Conservation (phyloP, 2,888 invertebrate genomes). For the Stenodera caucasica region DNA sequence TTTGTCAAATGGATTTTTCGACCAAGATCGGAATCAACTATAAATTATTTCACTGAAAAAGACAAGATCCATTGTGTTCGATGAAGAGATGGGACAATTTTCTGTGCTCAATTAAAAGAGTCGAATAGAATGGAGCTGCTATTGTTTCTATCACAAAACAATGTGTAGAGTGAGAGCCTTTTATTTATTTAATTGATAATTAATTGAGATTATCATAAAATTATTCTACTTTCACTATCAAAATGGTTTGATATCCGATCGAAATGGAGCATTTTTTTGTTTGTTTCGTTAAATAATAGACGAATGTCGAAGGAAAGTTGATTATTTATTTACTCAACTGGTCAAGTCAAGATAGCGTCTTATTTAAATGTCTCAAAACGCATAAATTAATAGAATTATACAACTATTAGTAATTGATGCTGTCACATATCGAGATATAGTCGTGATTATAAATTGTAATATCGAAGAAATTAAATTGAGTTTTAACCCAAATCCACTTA, state of each 20-base stretch:
- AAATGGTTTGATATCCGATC: not conserved
- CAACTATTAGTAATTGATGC: not conserved
- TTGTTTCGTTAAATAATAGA: not conserved
- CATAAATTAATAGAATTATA: constrained; percentile 9
- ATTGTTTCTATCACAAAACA: not conserved
- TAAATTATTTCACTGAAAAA: too few relatives aligned
- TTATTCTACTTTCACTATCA: constrained; percentile 13
- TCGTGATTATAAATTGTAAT: not conserved
- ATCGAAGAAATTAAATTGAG: not conserved
- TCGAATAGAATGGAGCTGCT: constrained; percentile 2
- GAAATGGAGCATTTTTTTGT: constrained; percentile 10
- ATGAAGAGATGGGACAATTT: too few relatives aligned
- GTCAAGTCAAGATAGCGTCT: not conserved
- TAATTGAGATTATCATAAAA: not conserved
- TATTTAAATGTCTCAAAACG: constrained; percentile 5
- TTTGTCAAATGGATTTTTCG: too few relatives aligned
- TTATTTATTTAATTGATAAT: not conserved
- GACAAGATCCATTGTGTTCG: too few relatives aligned
- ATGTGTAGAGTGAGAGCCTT: not conserved
- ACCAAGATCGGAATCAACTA: too few relatives aligned
- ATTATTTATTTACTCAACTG: not conserved
- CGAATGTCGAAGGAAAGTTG: constrained; percentile 8
- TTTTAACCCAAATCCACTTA: not conserved
- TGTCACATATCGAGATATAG: constrained; percentile 5
- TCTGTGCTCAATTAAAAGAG: too few relatives aligned